Percentiles rank a stretch among this genome's conserved stretches.
phyloP scores from a whole-genome alignment of 2,113 vertebrate species.

The Dipodomys spectabilis region DNA sequence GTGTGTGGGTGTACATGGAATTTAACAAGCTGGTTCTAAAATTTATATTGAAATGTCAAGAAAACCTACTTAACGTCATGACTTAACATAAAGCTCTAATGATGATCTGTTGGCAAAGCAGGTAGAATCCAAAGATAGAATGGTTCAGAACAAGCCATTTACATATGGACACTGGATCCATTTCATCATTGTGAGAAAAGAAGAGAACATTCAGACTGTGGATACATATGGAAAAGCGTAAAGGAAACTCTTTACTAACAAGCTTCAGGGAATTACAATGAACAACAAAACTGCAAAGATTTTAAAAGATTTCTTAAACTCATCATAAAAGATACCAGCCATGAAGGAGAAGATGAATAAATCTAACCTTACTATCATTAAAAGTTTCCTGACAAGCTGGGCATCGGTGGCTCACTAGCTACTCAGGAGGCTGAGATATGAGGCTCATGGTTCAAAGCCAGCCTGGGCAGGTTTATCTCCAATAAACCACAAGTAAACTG shows the following conservation, averaged over 20 bases:
- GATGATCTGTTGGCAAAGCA: not conserved
- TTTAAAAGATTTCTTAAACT: not conserved
- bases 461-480: no score
- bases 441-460: no score
- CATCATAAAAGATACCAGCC: not conserved
- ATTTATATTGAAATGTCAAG: constrained; percentile 18
- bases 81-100: not conserved
- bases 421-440: no score
- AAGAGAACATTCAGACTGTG: not conserved
- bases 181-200: not conserved
- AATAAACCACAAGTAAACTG: no score
- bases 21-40: constrained; percentile 4
- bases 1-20: no score
- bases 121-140: not conserved
- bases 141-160: not conserved
- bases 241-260: not conserved
- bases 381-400: not conserved
- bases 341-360: constrained; percentile 5
- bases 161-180: not conserved
- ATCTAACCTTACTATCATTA: not conserved
- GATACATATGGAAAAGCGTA: not conserved
- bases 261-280: not conserved
- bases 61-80: not conserved
- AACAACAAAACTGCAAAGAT: not conserved
- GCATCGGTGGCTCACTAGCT: no score